Conservation (phyloP, 2,797 vertebrate species). For the Antennarius maculatus region DNA sequence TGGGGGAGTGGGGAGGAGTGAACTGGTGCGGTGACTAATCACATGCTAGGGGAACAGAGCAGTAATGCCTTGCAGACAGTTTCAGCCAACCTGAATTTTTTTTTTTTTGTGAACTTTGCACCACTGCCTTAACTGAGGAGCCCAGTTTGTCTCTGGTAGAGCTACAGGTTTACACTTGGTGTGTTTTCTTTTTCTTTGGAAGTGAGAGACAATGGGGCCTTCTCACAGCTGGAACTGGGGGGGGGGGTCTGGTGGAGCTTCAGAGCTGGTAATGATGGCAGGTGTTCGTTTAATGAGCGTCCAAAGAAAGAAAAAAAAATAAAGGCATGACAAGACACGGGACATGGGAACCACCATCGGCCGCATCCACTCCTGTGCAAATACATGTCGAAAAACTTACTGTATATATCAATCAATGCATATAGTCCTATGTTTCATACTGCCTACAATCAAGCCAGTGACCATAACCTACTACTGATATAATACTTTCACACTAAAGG, state of each 20-base stretch:
- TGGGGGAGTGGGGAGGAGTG: slow-evolving; percentile 42
- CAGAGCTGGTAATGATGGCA: slow-evolving; percentile 58
- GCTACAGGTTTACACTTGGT: slow-evolving; percentile 56
- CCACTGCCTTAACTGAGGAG: slow-evolving; percentile 39
- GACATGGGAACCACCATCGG: slow-evolving; percentile 31
- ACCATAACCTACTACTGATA: slow-evolving; percentile 47
- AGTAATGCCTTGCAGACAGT: slow-evolving; percentile 65
- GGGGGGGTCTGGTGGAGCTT: slow-evolving; percentile 50
- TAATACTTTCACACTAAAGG: slow-evolving; percentile 44
- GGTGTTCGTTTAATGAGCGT: slow-evolving; percentile 61
- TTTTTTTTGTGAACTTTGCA: slow-evolving; percentile 9
- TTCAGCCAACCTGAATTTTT: slow-evolving; percentile 45
- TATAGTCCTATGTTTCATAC: slow-evolving; percentile 60
- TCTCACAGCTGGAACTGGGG: slow-evolving; percentile 64
- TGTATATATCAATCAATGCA: slow-evolving; percentile 50
- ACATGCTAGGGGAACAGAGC: slow-evolving; percentile 77
- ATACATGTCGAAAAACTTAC: slow-evolving; percentile 50
- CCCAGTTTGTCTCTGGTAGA: slow-evolving; percentile 49
- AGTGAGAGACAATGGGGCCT: slow-evolving; percentile 68
- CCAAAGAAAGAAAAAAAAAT: slow-evolving; percentile 22
- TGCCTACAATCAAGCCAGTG: slow-evolving; percentile 50
- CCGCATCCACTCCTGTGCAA: slow-evolving; percentile 72
- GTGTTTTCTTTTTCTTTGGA: slow-evolving; percentile 65
- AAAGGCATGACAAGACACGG: slow-evolving; percentile 33
- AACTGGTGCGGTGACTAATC: slow-evolving; percentile 78